Conservation (phyloP, 2,113 vertebrate species). For the Percopsis transmontana region DNA sequence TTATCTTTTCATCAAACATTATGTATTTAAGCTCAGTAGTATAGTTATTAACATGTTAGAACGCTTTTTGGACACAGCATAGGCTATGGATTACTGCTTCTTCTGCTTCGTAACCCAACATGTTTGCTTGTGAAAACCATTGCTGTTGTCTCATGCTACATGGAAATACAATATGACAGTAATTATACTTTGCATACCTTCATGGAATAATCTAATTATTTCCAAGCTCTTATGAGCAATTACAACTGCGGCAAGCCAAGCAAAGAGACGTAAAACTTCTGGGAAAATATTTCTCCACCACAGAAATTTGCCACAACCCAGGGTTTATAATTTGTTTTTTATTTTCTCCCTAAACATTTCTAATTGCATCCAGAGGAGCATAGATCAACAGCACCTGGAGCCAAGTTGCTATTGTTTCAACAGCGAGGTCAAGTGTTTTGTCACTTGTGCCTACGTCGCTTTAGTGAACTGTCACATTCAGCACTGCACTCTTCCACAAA, state of each 20-base stretch:
- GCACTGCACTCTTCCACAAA: background rate
- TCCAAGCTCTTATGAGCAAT: conserved; percentile 37
- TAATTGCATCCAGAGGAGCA: conserved; percentile 67
- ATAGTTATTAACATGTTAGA: background rate
- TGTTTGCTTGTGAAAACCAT: background rate
- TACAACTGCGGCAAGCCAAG: conserved; percentile 49
- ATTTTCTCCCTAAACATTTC: conserved; percentile 71
- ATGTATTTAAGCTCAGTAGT: background rate
- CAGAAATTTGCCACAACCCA: conserved; percentile 63
- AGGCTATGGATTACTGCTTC: no score
- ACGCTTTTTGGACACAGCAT: no score
- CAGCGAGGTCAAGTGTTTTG: conserved; percentile 41
- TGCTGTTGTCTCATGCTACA: background rate
- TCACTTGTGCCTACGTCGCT: conserved; percentile 33
- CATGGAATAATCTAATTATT: conserved; percentile 54
- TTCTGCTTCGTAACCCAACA: background rate
- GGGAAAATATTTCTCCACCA: conserved; percentile 58
- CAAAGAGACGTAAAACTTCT: conserved; percentile 43
- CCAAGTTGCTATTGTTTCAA: conserved; percentile 42
- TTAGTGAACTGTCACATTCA: conserved; percentile 16
- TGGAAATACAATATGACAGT: conserved; percentile 70
- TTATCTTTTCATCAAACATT: background rate
- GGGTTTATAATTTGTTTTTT: conserved; percentile 64
- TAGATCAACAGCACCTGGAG: conserved; percentile 44
- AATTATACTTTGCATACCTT: conserved; percentile 64